phyloP scores from a whole-genome alignment of 2,888 invertebrate species.

The Sminthurinus aureus region DNA sequence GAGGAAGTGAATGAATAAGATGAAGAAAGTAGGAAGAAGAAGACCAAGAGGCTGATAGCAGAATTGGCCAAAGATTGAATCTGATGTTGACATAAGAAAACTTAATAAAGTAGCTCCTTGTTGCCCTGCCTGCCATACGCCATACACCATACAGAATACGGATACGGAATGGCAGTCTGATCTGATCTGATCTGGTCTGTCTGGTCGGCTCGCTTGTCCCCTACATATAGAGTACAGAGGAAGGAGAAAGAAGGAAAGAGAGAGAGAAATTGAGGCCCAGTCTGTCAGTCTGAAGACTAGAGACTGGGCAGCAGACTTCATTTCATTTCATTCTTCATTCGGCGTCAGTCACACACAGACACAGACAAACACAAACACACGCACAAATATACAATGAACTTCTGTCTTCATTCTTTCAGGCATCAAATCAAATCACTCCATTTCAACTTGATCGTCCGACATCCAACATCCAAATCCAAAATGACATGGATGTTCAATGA shows the following conservation, averaged over 20 bases:
- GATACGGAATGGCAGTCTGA: background rate
- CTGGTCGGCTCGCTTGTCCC: conserved; percentile 9
- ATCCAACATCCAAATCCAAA: background rate
- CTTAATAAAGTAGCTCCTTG: conserved; percentile 46
- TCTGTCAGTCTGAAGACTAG: no score
- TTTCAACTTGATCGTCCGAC: conserved; percentile 10
- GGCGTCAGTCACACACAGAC: conserved; percentile 13
- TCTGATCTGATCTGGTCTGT: background rate
- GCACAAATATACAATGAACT: background rate
- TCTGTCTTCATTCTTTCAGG: conserved; percentile 11
- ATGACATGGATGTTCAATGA: conserved; percentile 21
- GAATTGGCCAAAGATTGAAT: conserved; percentile 32
- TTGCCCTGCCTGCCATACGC: background rate
- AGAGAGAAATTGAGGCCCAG: no score
- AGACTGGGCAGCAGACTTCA: conserved; percentile 7
- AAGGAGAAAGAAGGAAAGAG: no score
- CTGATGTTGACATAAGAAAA: conserved; percentile 48
- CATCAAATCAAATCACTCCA: conserved; percentile 40
- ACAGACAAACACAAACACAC: background rate
- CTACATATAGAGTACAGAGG: no score
- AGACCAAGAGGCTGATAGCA: conserved; percentile 9
- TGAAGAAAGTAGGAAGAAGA: background rate
- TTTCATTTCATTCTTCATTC: conserved; percentile 30
- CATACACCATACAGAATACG: background rate
- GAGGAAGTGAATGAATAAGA: background rate